Evolutionary conservation across 2,888 invertebrate genomes (phyloP).

Genomic region (Stenurella melanura): DNA sequence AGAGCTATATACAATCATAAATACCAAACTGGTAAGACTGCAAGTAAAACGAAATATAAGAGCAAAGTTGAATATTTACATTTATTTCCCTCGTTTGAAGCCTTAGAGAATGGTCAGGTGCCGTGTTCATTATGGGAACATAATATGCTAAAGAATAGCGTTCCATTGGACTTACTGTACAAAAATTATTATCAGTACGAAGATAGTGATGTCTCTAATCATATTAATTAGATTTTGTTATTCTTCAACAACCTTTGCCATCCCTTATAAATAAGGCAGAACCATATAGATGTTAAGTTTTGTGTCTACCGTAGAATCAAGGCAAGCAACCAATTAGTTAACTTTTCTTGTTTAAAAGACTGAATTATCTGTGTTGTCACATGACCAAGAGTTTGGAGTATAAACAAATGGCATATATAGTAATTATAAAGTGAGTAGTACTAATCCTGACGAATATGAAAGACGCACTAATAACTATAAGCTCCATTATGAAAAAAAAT

Average conservation of each 20-base stretch:
- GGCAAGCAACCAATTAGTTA: too few relatives aligned
- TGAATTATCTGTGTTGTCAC: too few relatives aligned
- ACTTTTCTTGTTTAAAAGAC: too few relatives aligned
- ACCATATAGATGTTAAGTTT: neutral
- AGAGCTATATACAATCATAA: constrained; percentile 27
- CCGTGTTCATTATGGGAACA: constrained; percentile 48
- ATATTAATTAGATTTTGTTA: neutral
- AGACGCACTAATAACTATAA: too few relatives aligned
- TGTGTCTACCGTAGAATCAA: neutral
- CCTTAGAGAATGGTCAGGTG: constrained; percentile 44
- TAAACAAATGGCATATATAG: too few relatives aligned
- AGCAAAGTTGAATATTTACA: constrained; percentile 44
- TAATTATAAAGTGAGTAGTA: too few relatives aligned
- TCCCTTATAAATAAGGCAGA: neutral
- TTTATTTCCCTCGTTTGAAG: constrained; percentile 46
- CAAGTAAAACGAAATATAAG: constrained; percentile 35
- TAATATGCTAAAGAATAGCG: constrained; percentile 41
- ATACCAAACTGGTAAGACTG: neutral
- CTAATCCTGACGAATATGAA: too few relatives aligned
- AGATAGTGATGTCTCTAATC: neutral
- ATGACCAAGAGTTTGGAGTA: too few relatives aligned
- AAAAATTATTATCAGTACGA: constrained; percentile 38
- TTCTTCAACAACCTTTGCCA: neutral
- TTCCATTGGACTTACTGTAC: constrained; percentile 44
- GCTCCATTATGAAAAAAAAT: too few relatives aligned